A percentile compares a stretch with the other conserved stretches of the same genome.
Conservation (phyloP, 2,888 invertebrate species). For the Danaus chrysippus region DNA sequence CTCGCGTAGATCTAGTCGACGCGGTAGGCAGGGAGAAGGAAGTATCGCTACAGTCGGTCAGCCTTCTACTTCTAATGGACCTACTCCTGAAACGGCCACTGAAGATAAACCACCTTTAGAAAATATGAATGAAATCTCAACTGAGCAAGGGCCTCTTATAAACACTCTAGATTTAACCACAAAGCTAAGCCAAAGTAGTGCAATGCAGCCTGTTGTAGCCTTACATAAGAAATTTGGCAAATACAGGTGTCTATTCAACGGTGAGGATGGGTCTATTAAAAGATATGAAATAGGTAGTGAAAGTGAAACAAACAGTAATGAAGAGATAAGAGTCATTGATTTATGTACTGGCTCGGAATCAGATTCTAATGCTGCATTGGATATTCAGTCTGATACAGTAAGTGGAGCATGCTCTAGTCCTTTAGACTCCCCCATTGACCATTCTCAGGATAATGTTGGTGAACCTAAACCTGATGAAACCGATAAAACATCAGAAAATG, state of each 20-base stretch:
- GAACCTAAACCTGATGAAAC: constrained; percentile 49
- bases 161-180: constrained; percentile 36
- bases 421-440: constrained; percentile 41
- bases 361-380: constrained; percentile 67
- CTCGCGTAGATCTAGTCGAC: constrained; percentile 59
- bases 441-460: constrained; percentile 43
- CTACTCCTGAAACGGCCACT: constrained; percentile 32
- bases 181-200: constrained; percentile 43
- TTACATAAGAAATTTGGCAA: constrained; percentile 79
- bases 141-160: constrained; percentile 22
- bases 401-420: constrained; percentile 54
- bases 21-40: constrained; percentile 55
- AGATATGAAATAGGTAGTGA: constrained; percentile 71
- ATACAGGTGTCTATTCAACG: constrained; percentile 72
- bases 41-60: constrained; percentile 46
- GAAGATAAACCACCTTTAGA: constrained; percentile 36
- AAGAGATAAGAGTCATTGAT: constrained; percentile 66
- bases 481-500: constrained; percentile 28
- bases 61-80: constrained; percentile 44
- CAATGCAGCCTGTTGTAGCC: constrained; percentile 50
- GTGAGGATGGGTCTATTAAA: constrained; percentile 55
- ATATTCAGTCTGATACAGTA: constrained; percentile 58
- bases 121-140: constrained; percentile 26
- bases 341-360: constrained; percentile 71
- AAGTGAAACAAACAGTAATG: constrained; percentile 72